Base-by-base conservation (phyloP, 2,888 invertebrate species). In the Lamellibrachia satsuma region DNA sequence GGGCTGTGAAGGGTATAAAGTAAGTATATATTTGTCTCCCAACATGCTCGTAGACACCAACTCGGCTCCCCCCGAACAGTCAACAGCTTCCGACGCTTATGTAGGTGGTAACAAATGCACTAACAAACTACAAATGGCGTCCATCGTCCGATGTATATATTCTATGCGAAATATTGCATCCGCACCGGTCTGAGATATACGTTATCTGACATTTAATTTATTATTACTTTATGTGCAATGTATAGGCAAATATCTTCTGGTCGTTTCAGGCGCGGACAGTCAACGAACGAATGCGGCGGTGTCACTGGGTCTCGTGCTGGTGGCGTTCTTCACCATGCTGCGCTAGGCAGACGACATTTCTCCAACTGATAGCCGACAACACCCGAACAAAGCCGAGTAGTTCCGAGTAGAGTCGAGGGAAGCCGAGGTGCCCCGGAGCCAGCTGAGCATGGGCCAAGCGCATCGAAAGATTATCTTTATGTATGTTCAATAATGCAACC, bases 251-350 rank as follows among this genome's bases (percentile, higher is more conserved):
- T 75, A 11, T 75, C 22, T 6, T 22, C 15, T 15, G 4, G 75
- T 75, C 22, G 75, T 75, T 75, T 75, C 75, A 75, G 75, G 75
- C 22, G 75, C 75, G 75, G 75, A 75, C 75, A 75, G 75, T 75
- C 15, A 22, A 15, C 15, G 22, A 22, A 75, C 75, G 75, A 75
- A 75, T 15, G 75, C 22, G 75, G 22, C n/a, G 75, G 75, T n/a
- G 75, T 75, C 75, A n/a, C 75, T 75, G 11, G 22, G 75, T 75
- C 75, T 75, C 75, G 75, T 75, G 75, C 22, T 75, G 22, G 75
- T 75, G 15, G 75, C 75, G 75, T 75, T 75, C 75, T 15, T 22
- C 75, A 22, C 75, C 75, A 3, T 75, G 75, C 75, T 75, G 15
- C 75, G n/a, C 75, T 75, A 75, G 75, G 22, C 75, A 75, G 75